Conservation (phyloP, 2,888 invertebrate species). For the Hypolimnas misippus region DNA sequence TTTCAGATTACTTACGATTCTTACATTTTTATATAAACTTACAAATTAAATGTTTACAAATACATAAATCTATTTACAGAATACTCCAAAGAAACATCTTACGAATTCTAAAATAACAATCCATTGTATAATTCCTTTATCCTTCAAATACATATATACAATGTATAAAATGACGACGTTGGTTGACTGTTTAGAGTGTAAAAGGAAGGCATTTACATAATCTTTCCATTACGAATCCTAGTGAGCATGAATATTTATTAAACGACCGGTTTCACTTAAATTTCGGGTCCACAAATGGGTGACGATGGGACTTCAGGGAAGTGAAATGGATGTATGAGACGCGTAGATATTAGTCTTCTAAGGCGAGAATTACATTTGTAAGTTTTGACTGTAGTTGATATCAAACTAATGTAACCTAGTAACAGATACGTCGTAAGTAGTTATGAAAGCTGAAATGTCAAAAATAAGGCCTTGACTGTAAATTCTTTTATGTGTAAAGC, state of each 20-base stretch:
- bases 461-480: too few relatives aligned
- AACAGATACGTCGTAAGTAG: too few relatives aligned
- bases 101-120: not conserved
- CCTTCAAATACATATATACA: not conserved
- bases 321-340: too few relatives aligned
- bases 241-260: conserved; percentile 46
- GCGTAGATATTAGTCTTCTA: too few relatives aligned
- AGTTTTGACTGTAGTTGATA: too few relatives aligned
- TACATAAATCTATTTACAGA: not conserved
- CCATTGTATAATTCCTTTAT: not conserved
- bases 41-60: not conserved
- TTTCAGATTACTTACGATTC: too few relatives aligned
- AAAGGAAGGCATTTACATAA: conserved; percentile 43
- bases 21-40: too few relatives aligned
- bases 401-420: too few relatives aligned
- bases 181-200: conserved; percentile 30
- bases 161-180: conserved; percentile 22
- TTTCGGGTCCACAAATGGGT: conserved; percentile 38
- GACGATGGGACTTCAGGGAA: conserved; percentile 18
- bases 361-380: too few relatives aligned
- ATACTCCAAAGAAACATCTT: not conserved
- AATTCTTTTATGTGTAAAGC: too few relatives aligned
- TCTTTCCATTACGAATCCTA: conserved; percentile 43
- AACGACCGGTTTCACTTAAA: conserved; percentile 42
- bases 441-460: too few relatives aligned